phyloP scores from a whole-genome alignment of 2,113 vertebrate species.

The Heloderma charlesbogerti region DNA sequence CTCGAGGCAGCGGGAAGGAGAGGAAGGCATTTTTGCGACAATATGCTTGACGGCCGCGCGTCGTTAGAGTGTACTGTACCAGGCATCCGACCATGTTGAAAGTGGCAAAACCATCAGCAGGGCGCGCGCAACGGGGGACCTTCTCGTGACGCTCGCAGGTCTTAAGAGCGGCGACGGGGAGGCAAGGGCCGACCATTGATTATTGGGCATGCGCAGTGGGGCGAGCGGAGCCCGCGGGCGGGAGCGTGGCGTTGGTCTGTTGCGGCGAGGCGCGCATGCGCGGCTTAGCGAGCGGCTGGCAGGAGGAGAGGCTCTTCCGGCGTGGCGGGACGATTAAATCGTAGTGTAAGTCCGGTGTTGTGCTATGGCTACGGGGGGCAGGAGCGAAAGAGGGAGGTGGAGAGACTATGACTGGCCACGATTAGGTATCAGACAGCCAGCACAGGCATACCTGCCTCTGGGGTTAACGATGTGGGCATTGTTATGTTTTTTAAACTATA shows the following conservation, averaged over 20 bases:
- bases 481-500: neutral
- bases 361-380: rapidly evolving
- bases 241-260: neutral
- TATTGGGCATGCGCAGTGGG: neutral
- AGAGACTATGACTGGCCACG: neutral
- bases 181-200: rapidly evolving
- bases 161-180: neutral
- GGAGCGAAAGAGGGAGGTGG: neutral
- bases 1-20: neutral
- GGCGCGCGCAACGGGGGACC: neutral
- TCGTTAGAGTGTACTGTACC: rapidly evolving
- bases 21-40: neutral
- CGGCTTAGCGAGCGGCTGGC: neutral
- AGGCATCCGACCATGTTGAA: neutral
- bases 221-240: no score
- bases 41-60: neutral
- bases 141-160: neutral
- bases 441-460: neutral
- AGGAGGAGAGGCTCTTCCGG: neutral
- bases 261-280: neutral
- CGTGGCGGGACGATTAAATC: constrained; percentile 22
- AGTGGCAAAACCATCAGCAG: rapidly evolving
- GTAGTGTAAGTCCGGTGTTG: neutral
- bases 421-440: neutral
- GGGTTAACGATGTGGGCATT: neutral